Base-by-base conservation (phyloP, 1,140 invertebrate species). In the Chrysopa pallens region DNA sequence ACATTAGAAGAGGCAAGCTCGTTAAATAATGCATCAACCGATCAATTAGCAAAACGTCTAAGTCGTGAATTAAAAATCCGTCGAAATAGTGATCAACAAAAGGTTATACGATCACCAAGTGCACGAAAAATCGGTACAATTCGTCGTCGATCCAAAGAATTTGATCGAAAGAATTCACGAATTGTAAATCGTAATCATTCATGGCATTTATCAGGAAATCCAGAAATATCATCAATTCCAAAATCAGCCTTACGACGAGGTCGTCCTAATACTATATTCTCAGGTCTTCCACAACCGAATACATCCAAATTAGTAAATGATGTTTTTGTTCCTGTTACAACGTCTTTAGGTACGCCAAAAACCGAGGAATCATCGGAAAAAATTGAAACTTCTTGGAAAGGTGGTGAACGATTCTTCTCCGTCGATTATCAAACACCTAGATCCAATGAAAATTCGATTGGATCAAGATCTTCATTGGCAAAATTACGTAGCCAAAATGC, bases 71-170 rank as follows among this genome's bases (percentile, higher is more conserved):
- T 84, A 36, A 80, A 79, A 54, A 84, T 84, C 42, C 63, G 80
- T 39, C 62, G 66, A 39, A 23, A 23, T 23, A 77, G 72, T 33
- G 59, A 65, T 33, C 76, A 82, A 53, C 66, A 74, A 28, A 76
- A 77, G 57, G 71, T 84, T 12, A 81, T 84, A 48, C 62, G 81
- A 50, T 84, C 81, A 3, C 82, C 81, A 1, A 84, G 80, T 56
- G 80, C 80, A 15, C 66, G 81, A 29, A 84, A 81, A 67, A 85
- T 85, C 45, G 80, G 80, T 15, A 75, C 63, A 15, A 70, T 84
- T 38, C 61, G 79, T 53, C 65, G 80, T 33, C 59, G 79, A 39
- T 83, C 79, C 0, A 66, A 67, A 51, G 75, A 78, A 44, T 63
- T 48, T 7, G 51, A 53, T 23, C 50, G 50, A 40, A 39, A 45